Evolutionary conservation across 2,113 vertebrate genomes (phyloP).

Genomic region (Ameiurus melas): DNA sequence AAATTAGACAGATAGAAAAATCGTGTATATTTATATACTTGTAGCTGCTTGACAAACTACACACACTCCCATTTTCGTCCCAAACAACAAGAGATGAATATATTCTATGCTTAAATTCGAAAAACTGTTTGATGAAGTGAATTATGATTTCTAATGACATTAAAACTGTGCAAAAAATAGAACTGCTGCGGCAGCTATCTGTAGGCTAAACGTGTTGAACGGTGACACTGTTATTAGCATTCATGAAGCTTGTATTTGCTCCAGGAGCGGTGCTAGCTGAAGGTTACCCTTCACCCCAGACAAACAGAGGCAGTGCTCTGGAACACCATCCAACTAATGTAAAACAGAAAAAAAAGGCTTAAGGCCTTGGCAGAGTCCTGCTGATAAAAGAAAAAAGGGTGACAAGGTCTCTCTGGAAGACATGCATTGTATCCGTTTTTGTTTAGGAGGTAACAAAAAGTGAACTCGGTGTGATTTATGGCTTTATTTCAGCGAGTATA

Average conservation of each 20-base stretch:
- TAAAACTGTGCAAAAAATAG: background rate
- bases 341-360: slow-evolving; percentile 32
- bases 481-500: slow-evolving; percentile 68
- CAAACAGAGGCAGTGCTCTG: slow-evolving; percentile 30
- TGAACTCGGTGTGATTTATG: slow-evolving; percentile 69
- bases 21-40: background rate
- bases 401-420: slow-evolving; percentile 23
- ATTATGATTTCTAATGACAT: slow-evolving; percentile 30
- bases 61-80: background rate
- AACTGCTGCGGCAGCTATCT: background rate
- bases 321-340: slow-evolving; percentile 36
- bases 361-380: slow-evolving; percentile 24
- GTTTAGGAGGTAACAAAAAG: slow-evolving; percentile 61
- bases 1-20: background rate
- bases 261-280: slow-evolving; percentile 32
- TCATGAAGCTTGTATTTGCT: slow-evolving; percentile 39
- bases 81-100: too few relatives aligned
- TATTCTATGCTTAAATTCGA: background rate
- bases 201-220: slow-evolving; percentile 15
- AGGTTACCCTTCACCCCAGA: slow-evolving; percentile 48
- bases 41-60: background rate
- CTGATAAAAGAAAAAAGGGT: slow-evolving; percentile 27
- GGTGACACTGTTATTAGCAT: slow-evolving; percentile 45
- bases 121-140: slow-evolving; percentile 7
- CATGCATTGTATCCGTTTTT: background rate